Evolutionary conservation across 2,797 vertebrate species (phyloP).

Genomic region (Onychomys torridus): DNA sequence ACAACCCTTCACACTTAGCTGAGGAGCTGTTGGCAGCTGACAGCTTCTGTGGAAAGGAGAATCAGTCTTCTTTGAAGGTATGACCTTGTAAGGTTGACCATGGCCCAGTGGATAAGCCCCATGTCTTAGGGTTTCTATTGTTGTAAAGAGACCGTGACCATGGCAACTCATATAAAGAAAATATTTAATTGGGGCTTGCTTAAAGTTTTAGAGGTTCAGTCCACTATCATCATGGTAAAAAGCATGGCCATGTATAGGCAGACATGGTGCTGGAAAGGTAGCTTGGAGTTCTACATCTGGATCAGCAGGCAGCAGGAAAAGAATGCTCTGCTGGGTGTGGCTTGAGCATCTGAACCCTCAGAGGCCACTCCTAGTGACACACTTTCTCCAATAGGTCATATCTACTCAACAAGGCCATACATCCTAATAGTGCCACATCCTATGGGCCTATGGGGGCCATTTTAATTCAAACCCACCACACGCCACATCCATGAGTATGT

Average conservation of each 20-base stretch:
- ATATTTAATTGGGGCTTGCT: neutral
- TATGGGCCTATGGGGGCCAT: neutral
- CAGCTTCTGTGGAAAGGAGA: neutral
- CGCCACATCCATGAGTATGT: neutral
- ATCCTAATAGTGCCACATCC: neutral
- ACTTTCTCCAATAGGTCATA: neutral
- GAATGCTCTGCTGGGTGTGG: neutral
- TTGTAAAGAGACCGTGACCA: neutral
- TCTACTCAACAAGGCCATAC: neutral
- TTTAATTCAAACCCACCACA: neutral
- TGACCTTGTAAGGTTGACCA: too few species aligned
- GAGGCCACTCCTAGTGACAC: neutral
- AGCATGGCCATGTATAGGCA: neutral
- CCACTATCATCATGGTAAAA: neutral
- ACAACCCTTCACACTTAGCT: neutral
- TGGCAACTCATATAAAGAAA: neutral
- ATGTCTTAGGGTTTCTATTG: neutral
- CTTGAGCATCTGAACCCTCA: neutral
- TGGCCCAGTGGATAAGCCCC: too few species aligned
- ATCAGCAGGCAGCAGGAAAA: neutral
- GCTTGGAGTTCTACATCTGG: neutral
- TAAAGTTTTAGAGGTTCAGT: neutral
- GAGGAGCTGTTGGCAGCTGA: neutral
- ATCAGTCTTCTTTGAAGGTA: neutral
- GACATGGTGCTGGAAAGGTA: neutral